Conservation (phyloP, 2,888 invertebrate species). For the Metopia argyrocephala region DNA sequence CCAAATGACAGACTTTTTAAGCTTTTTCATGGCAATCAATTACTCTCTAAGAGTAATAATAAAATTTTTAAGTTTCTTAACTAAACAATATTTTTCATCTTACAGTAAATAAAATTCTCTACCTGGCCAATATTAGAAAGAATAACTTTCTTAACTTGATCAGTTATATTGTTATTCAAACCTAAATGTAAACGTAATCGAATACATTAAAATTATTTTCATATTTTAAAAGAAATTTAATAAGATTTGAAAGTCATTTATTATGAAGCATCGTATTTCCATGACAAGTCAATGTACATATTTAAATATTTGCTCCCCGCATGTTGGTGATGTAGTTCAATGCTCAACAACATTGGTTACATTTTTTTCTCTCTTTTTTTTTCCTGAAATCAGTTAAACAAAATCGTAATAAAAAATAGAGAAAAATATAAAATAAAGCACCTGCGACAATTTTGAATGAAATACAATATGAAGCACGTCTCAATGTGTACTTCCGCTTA, state of each 20-base stretch:
- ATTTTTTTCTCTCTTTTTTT: no score
- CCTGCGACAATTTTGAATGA: conserved; percentile 36
- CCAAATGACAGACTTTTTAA: no score
- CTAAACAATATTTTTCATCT: no score
- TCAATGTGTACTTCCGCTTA: conserved; percentile 36
- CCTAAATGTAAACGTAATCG: not conserved
- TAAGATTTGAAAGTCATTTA: not conserved
- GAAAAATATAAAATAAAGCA: conserved; percentile 27
- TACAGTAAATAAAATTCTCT: no score
- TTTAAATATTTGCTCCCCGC: not conserved
- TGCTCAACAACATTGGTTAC: no score
- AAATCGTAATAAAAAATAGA: not conserved
- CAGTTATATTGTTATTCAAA: not conserved
- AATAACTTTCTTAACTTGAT: no score
- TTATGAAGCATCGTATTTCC: not conserved
- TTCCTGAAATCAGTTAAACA: not conserved
- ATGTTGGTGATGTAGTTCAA: not conserved
- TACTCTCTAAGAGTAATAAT: no score
- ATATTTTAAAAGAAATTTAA: not conserved
- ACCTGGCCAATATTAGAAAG: no score
- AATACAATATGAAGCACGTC: conserved; percentile 26
- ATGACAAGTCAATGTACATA: not conserved
- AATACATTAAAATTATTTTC: not conserved
- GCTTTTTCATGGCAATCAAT: no score
- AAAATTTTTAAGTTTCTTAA: no score